phyloP scores from a whole-genome alignment of 1,140 invertebrate genomes.

The Anoplophora glabripennis region DNA sequence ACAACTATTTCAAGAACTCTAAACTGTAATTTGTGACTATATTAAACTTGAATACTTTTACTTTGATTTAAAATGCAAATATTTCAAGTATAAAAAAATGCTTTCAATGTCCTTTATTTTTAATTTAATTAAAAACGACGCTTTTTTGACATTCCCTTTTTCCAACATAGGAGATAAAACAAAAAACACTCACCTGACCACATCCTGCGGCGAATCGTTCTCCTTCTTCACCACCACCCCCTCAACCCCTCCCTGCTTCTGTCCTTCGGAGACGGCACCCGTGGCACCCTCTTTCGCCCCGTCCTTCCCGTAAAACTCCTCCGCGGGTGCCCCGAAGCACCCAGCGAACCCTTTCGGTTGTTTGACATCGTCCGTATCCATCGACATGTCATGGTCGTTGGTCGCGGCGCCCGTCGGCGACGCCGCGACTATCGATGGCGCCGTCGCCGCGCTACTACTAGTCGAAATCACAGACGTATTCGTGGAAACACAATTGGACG shows the following conservation, averaged over 20 bases:
- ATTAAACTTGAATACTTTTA: too few relatives aligned
- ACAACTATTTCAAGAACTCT: too few relatives aligned
- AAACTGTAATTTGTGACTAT: too few relatives aligned
- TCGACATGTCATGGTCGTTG: constrained; percentile 2
- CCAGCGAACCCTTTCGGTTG: constrained; percentile 10
- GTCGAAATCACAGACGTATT: constrained; percentile 14
- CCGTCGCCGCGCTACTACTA: not conserved
- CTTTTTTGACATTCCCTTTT: too few relatives aligned
- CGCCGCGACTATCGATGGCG: constrained; percentile 24
- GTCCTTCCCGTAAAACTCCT: not conserved
- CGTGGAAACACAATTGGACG: constrained; percentile 21
- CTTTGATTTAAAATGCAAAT: too few relatives aligned
- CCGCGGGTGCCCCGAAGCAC: not conserved
- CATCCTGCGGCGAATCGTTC: constrained; percentile 12
- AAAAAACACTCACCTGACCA: constrained; percentile 9
- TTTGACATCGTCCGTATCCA: not conserved
- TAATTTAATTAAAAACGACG: too few relatives aligned
- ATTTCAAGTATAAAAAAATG: too few relatives aligned
- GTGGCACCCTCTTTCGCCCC: not conserved
- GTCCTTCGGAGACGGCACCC: not conserved
- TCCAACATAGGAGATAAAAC: too few relatives aligned
- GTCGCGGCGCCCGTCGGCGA: constrained; percentile 23
- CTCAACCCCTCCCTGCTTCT: constrained; percentile 8
- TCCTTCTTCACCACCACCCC: constrained; percentile 14
- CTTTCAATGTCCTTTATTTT: too few relatives aligned